Evolutionary conservation across 2,888 invertebrate genomes (phyloP), one percentile per base, ranked within the genome.

Genomic region (Sarcophaga variegata): DNA sequence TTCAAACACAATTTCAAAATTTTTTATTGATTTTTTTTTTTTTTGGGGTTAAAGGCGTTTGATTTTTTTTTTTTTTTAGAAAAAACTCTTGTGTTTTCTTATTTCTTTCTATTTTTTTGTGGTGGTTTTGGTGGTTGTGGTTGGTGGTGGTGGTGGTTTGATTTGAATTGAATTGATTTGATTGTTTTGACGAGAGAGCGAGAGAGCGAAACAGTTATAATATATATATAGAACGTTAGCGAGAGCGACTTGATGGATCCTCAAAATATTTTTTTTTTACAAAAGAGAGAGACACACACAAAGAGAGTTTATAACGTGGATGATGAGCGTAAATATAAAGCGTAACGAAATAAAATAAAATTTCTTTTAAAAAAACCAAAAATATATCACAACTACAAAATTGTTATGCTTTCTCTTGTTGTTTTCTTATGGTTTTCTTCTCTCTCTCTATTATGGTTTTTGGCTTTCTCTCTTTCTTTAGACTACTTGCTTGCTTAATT

Each of bases 121-220:
- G 76, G 83, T 83, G 83, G 76, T 78, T 17, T 67, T 77, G 80
- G 82, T 81, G 81, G 80, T 74, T 64, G 72, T 69, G 78, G 77
- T 86, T 76, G 76, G 81, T 88, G 88, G 89, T 85, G 76, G 84
- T 88, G 88, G 89, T 81, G 76, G 87, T 88, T 69, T 83, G 79
- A 81, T 88, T 83, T 77, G 79, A 82, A 2, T 49, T 49, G 17
- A 54, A 14, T 49, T 49, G 17, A 54, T 14, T 17, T 54, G 54
- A 54, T 54, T 54, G 54, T 17, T 54, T 71, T 62, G 8, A 62
- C 62, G 62, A 62, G 72, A 69, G 54, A 54, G 54, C 54, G 12
- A 54, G 5, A 54, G 54, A 54, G 54, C 54, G 12, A 54, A 14
- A 54, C 14, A 14, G 17, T 17, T 12, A 22, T 22, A 22, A 22